Evolutionary conservation across 2,888 invertebrate species (phyloP).

Genomic region (Cyaniris semiargus): DNA sequence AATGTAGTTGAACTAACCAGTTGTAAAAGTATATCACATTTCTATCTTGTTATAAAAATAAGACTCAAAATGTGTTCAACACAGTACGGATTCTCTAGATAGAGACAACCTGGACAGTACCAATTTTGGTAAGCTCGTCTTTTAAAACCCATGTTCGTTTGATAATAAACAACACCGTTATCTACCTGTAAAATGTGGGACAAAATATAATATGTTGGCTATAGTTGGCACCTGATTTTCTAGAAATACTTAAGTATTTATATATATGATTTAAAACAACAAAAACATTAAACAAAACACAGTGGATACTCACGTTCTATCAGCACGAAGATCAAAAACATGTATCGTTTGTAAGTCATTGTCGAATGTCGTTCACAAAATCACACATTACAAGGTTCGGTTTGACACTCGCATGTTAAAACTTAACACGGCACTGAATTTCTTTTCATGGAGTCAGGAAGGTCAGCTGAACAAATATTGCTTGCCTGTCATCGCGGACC

Average conservation of each 20-base stretch:
- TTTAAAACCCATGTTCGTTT: neutral
- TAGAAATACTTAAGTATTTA: too few species aligned
- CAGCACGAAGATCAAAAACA: constrained; percentile 37
- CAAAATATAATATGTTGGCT: too few species aligned
- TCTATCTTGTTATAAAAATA: neutral
- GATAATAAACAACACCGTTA: neutral
- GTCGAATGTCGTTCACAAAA: constrained; percentile 28
- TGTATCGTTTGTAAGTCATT: constrained; percentile 34
- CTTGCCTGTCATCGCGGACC: neutral
- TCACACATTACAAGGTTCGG: constrained; percentile 30
- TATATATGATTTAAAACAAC: too few species aligned
- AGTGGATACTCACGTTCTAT: constrained; percentile 39
- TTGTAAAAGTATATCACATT: neutral
- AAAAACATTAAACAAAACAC: neutral
- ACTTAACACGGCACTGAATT: neutral
- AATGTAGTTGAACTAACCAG: neutral
- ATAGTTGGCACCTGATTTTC: too few species aligned
- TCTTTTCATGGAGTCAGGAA: neutral
- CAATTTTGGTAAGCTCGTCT: neutral
- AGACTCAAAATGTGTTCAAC: neutral
- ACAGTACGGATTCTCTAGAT: neutral
- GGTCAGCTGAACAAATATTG: constrained; percentile 20
- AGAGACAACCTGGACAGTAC: neutral
- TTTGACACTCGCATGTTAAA: neutral
- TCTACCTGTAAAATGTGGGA: too few species aligned